Evolutionary conservation across 2,797 vertebrate species (phyloP).

Genomic region (Halcyon badia): DNA sequence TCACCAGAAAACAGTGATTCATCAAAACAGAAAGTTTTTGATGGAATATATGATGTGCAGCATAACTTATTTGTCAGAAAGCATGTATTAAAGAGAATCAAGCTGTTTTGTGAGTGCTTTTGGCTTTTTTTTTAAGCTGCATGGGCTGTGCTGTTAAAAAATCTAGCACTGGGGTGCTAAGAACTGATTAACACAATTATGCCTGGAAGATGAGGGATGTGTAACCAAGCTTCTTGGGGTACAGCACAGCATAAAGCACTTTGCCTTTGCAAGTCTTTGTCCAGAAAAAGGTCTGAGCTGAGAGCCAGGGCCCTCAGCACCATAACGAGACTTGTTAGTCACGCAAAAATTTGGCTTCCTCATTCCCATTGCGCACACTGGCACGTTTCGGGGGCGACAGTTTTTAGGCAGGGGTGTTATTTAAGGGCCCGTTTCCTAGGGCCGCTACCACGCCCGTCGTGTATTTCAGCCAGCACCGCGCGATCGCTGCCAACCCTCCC

Average conservation of each 20-base stretch:
- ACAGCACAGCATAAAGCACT: too few species aligned
- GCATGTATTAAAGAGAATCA: background rate
- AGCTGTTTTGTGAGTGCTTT: rapidly evolving
- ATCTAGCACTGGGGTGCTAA: rapidly evolving
- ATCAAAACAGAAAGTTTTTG: background rate
- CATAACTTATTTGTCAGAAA: background rate
- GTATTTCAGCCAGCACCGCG: rapidly evolving
- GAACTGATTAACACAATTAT: rapidly evolving
- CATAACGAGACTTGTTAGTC: rapidly evolving
- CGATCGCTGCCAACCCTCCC: background rate
- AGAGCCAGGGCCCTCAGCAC: background rate
- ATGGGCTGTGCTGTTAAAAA: rapidly evolving
- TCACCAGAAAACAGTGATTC: rapidly evolving
- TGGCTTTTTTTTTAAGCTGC: rapidly evolving
- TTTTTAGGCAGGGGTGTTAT: rapidly evolving
- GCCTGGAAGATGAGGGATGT: rapidly evolving
- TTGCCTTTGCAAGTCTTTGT: rapidly evolving
- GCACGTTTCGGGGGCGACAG: too few species aligned
- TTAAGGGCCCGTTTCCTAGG: background rate
- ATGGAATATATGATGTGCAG: rapidly evolving
- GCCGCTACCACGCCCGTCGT: rapidly evolving
- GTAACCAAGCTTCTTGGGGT: rapidly evolving
- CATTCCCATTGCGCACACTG: background rate
- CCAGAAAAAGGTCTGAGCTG: rapidly evolving
- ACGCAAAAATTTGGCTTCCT: rapidly evolving